Evolutionary conservation across 2,888 invertebrate species (phyloP), one percentile per base, ranked within the genome.

Genomic region (Diaprepes abbreviatus): DNA sequence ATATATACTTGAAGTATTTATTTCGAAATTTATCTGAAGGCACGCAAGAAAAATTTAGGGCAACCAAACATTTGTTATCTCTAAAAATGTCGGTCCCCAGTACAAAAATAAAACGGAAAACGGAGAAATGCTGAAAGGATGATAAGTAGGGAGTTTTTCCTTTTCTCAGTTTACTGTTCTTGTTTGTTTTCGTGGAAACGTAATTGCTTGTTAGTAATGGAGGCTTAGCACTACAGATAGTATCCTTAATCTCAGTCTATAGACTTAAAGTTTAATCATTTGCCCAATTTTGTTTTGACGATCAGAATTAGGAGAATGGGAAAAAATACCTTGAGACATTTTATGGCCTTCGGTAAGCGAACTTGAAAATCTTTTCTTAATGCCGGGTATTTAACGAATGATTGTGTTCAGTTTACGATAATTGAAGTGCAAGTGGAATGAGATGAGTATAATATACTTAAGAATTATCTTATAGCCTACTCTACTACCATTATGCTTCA

Each of bases 111-210:
- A n/a, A 48, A 9, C 48, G 28, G 19, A 48, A 19, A 43, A 24
- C 19, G 14, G 7, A 14, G 17, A 48, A 48, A 48, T 48, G 48
- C 48, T 10, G 48, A 28, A 48, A 48, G 48, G 19, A 48, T 48
- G 48, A 48, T 48, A 48, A 48, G 28, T 48, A 48, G 48, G 48
- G 12, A 48, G 28, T 14, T 48, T 36, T 28, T 48, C 48, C 28
- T 14, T 48, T 19, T 48, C 48, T 48, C 14, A 14, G 48, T n/a
- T 28, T n/a, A 14, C 48, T 24, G n/a, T 28, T 48, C 12, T 12
- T 48, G 48, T 48, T 48, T 48, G 48, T 48, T 48, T 14, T 48
- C 2, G n/a, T 28, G 48, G 14, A 48, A 48, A 14, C 19, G 10
- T 43, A 43, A 43, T 43, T 43, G 43, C 21, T 21, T 19, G 43